Conservation (phyloP, 2,113 vertebrate genomes). For the Notothenia rossii region DNA sequence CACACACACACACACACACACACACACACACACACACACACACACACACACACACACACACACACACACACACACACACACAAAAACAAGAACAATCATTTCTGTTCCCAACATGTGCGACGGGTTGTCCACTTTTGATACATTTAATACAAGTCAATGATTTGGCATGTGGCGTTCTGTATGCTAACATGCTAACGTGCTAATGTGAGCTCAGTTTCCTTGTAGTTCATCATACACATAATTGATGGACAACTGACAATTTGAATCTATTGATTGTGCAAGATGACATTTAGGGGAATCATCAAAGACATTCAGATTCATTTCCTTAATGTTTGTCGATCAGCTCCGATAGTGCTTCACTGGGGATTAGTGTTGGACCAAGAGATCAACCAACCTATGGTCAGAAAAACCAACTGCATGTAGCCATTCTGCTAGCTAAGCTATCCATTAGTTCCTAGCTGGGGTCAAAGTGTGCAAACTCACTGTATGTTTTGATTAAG, state of each 20-base stretch:
- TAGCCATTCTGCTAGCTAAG: not conserved
- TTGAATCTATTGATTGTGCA: not conserved
- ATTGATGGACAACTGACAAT: not conserved
- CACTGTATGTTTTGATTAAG: not conserved
- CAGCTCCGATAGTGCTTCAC: not conserved
- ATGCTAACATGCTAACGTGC: not conserved
- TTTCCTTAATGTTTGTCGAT: not conserved
- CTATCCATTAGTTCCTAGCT: not conserved
- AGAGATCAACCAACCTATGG: not conserved
- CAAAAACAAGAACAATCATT: not conserved
- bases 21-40: conserved; percentile 6
- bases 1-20: conserved; percentile 6
- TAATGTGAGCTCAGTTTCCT: not conserved
- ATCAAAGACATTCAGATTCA: not conserved
- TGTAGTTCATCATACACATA: not conserved
- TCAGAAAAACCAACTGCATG: not conserved
- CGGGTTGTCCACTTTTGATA: too few relatives aligned
- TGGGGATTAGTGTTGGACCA: not conserved
- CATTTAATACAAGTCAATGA: not conserved
- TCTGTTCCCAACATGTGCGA: too few relatives aligned
- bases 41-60: conserved; percentile 7
- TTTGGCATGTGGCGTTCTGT: too few relatives aligned
- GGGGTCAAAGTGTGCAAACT: not conserved
- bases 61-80: conserved; percentile 6
- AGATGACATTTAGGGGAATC: not conserved